Conservation (phyloP, 2,113 vertebrate genomes). For the Callaeas wilsoni region DNA sequence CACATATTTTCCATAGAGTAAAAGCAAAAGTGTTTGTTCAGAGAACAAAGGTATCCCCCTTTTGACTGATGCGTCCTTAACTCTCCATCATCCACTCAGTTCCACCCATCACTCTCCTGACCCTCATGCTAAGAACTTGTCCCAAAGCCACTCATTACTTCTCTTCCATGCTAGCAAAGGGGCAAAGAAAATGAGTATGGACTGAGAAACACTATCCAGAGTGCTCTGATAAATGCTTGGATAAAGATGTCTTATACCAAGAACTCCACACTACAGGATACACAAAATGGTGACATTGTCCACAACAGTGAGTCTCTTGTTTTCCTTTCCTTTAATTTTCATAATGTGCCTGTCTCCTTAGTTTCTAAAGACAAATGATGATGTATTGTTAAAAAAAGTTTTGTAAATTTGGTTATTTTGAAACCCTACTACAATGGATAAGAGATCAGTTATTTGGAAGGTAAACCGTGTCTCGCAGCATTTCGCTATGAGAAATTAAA, state of each 20-base stretch:
- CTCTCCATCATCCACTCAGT: neutral
- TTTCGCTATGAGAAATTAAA: neutral
- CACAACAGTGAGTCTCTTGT: neutral
- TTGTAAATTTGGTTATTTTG: neutral
- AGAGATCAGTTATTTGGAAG: neutral
- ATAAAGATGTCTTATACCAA: neutral
- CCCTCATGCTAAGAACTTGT: neutral
- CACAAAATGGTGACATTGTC: rapidly evolving
- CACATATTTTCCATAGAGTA: rapidly evolving
- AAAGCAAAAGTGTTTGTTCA: neutral
- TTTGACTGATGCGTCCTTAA: neutral
- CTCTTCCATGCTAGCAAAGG: neutral
- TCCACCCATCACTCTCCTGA: neutral
- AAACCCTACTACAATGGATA: neutral
- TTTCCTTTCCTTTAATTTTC: neutral
- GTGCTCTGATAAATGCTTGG: neutral
- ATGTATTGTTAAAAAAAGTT: neutral
- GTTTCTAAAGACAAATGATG: neutral
- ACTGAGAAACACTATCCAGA: neutral
- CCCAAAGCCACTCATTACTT: neutral
- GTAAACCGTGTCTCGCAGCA: neutral
- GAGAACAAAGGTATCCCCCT: neutral
- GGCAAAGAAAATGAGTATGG: neutral
- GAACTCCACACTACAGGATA: neutral
- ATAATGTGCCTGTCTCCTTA: neutral